Base-by-base conservation (phyloP, 2,888 invertebrate genomes). In the Anagyrus pseudococci region DNA sequence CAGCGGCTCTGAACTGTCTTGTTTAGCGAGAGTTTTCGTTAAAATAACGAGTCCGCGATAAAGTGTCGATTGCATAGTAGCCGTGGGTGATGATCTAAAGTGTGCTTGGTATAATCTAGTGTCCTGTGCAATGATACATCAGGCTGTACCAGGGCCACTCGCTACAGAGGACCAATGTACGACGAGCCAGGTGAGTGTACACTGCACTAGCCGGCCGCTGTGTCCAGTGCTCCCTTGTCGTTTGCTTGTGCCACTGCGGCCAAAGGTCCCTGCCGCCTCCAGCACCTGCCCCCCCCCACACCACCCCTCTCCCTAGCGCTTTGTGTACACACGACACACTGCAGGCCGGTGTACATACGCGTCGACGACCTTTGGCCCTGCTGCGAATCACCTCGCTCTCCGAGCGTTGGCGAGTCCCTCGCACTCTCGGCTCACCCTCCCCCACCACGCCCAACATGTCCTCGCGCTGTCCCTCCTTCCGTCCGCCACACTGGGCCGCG, bases 101-200 rank as follows among this genome's bases (percentile, higher is more conserved):
- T 56, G 60, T 57, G 52, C 29, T 50, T 26, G 47, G 46, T 64
- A n/a, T n/a, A 53, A 47, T 57, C 50, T n/a, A 60, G 76, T 75
- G 74, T 66, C 64, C 71, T 75, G 77, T 80, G 79, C 77, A 76
- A 79, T 79, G 79, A 75, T 71, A 78, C 71, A 73, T 68, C 72
- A 74, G 69, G 70, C 68, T 68, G 66, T 65, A 64, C 64, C 67
- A 62, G 67, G 72, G 65, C 17, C 15, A 22, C 71, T 72, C 69
- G 71, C 68, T 69, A 71, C 72, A 70, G 71, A 72, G 76, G 74
- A 77, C 74, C 76, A 76, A 80, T 80, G 80, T 80, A 80, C 79
- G 78, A 78, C 67, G 78, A 78, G 19, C 50, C 77, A 77, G 80
- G 79, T 79, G 71, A 71, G 73, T 70, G 52, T 64, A 56, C 66